These are phyloP conservation scores for Nasonia vitripennis DNA, from an alignment of 1,140 invertebrate species.

Conservation along the genomic window DNA sequence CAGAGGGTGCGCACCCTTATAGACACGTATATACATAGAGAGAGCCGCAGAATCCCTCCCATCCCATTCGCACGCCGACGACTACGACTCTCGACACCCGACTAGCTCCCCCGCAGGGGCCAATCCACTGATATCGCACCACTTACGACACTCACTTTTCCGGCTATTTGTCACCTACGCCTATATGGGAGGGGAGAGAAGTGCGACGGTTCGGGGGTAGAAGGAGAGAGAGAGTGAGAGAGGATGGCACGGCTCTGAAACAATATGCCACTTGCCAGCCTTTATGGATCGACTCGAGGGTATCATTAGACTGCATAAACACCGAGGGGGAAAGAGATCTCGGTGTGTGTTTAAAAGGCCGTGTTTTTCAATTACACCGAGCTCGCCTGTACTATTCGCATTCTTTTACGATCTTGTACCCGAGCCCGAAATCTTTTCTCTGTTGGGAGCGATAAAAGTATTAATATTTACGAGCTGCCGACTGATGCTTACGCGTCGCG, in stretches of 20 bases:
- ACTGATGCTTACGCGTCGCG: neutral
- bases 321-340: constrained; percentile 28
- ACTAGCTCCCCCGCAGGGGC: constrained; percentile 24
- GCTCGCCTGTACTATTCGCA: constrained; percentile 48
- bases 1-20: constrained; percentile 65
- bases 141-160: constrained; percentile 64
- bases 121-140: constrained; percentile 57
- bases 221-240: constrained; percentile 14
- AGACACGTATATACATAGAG: constrained; percentile 53
- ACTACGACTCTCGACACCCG: neutral
- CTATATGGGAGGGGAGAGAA: neutral
- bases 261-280: constrained; percentile 64
- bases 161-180: constrained; percentile 62
- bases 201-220: neutral
- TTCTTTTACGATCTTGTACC: constrained; percentile 44
- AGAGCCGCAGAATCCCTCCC: constrained; percentile 67
- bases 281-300: constrained; percentile 5
- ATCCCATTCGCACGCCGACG: constrained; percentile 5
- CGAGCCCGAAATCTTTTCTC: neutral
- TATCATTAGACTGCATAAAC: constrained; percentile 39
- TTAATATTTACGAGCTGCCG: neutral
- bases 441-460: neutral
- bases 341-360: neutral
- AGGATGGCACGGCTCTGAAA: constrained; percentile 44
- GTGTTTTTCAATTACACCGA: neutral